phyloP scores from a whole-genome alignment of 2,888 invertebrate genomes.

The Ophraella communa region DNA sequence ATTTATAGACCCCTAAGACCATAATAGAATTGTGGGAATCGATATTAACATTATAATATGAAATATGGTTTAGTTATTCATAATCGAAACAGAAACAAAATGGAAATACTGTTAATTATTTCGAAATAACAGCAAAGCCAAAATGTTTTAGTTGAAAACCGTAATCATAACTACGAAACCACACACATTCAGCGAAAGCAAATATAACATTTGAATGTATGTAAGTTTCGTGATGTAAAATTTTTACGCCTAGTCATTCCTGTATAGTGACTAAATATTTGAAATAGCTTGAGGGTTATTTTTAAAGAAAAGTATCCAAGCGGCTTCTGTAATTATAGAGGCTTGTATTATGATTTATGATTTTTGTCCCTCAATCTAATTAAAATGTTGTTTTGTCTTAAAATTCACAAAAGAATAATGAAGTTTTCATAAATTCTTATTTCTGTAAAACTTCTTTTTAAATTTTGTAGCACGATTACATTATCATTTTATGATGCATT shows the following conservation, averaged over 20 bases:
- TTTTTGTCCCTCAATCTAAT: too few species aligned
- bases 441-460: too few species aligned
- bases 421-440: too few species aligned
- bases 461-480: too few species aligned
- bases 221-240: conserved; percentile 15
- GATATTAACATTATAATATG: background rate
- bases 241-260: background rate
- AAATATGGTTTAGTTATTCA: background rate
- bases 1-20: background rate
- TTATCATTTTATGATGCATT: too few species aligned
- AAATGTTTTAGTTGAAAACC: background rate
- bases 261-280: too few species aligned
- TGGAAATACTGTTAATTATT: background rate
- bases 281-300: too few species aligned
- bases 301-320: too few species aligned
- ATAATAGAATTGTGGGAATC: background rate
- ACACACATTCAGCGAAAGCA: conserved; percentile 4
- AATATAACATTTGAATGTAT: conserved; percentile 22
- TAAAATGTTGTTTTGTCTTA: too few species aligned
- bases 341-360: too few species aligned
- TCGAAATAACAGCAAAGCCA: background rate
- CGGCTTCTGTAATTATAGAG: too few species aligned
- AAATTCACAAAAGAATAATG: too few species aligned
- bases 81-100: background rate
- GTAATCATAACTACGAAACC: background rate